Base-by-base conservation (phyloP, 2,888 invertebrate genomes). In the Hyposoter didymator region DNA sequence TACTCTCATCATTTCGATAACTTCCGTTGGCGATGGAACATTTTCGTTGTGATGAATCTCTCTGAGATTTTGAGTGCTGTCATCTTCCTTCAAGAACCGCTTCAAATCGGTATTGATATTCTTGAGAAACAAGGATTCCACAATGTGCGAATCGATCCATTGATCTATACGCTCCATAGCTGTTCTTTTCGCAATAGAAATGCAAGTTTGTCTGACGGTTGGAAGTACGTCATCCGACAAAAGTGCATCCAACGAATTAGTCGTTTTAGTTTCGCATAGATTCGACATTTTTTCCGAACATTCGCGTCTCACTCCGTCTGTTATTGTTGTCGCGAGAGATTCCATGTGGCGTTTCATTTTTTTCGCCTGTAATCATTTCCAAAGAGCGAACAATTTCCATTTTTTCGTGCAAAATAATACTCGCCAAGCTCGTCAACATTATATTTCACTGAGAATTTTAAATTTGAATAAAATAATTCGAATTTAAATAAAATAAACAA, bases 121-220 rank as follows among this genome's bases (percentile, higher is more conserved):
- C 81, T 93, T 93, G 0, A 90, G 86, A 62, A 92, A 93, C 12
- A 91, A 84, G 0, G 91, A 89, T 28, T 90, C 91, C 14, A 90
- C 88, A 32, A 92, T 88, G 52, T 96, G 95, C 0, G 94, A 93
- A 28, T 94, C 92, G 1, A 95, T 93, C 96, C 96, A 96, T 45
- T 95, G 94, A 64, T 94, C 91, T 32, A 96, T 94, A 73, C 95
- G 94, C 19, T 94, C 94, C 55, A 91, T 90, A 7, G 95, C 95
- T 89, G 94, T 94, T 86, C 95, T 94, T 0, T 92, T 92, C 1
- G 96, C 94, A 43, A 96, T 94, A 32, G 94, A 91, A 0, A 93
- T 89, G 86, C 96, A 96, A 62, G 95, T 95, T 39, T 94, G 91
- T 87, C 94, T 94, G 2, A 95, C 94, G 62, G 94, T 92, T 0